phyloP scores from a whole-genome alignment of 2,888 invertebrate species.

The Conomelus anceps region DNA sequence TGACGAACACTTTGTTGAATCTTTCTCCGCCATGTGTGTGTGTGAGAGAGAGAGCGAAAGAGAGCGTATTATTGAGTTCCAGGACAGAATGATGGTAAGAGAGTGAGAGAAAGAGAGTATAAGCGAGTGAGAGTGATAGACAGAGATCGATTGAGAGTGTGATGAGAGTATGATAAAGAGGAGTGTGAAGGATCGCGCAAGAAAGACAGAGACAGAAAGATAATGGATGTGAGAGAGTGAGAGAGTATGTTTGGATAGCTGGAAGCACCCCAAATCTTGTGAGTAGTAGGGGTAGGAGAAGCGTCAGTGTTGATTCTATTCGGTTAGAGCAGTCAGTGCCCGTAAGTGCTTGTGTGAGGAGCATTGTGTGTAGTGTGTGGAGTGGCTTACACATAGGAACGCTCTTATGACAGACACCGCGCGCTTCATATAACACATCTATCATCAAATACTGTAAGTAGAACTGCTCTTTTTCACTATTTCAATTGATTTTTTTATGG shows the following conservation, averaged over 20 bases:
- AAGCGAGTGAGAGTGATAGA: too few relatives aligned
- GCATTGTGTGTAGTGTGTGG: background rate
- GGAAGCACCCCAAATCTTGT: background rate
- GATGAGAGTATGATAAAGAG: too few relatives aligned
- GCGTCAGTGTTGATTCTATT: background rate
- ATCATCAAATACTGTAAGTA: background rate
- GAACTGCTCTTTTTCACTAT: background rate
- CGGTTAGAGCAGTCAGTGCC: background rate
- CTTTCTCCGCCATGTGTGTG: background rate
- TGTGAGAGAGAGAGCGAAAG: too few relatives aligned
- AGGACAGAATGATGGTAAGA: too few relatives aligned
- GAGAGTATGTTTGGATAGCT: background rate
- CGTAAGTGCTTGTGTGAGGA: background rate
- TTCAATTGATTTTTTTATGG: too few relatives aligned
- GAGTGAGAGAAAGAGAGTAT: too few relatives aligned
- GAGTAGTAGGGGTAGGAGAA: background rate
- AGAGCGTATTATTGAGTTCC: too few relatives aligned
- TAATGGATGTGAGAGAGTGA: background rate
- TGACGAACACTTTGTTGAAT: background rate
- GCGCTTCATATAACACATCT: background rate
- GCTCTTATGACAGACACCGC: background rate
- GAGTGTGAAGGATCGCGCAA: background rate
- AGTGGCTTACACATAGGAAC: background rate
- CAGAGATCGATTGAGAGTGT: too few relatives aligned
- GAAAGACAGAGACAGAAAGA: background rate